Evolutionary conservation across 2,888 invertebrate species (phyloP), one percentile per base, ranked within the genome.

Genomic region (Drosophila colorata): DNA sequence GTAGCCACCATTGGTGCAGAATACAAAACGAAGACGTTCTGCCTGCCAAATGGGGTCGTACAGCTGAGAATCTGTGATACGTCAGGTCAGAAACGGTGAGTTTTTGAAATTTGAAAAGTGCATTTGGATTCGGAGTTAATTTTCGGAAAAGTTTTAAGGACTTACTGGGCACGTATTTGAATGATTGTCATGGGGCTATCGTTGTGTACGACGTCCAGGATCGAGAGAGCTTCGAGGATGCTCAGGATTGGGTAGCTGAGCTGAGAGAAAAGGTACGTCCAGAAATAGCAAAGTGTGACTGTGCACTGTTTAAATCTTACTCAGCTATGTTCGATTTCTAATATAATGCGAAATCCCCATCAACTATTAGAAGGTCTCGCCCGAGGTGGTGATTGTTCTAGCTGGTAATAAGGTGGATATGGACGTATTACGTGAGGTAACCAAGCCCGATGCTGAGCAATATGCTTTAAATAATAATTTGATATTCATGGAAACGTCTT

Each of bases 191-290:
- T 1, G 85, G 61, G 0, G 79, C 66, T 33, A 5, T 81, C 8
- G n/a, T 80, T 38, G 72, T 72, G 0, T 80, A 72, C 9, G 79
- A 81, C 23, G 69, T 80, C 35, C 69, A 72, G 18, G 23, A 64
- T 28, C 58, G 60, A 0, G 4, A 53, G 2, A 78, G 63, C 23
- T 80, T 35, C 14, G 13, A 38, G 0, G 25, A 43, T 0, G 85
- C 65, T 2, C 46, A 57, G 35, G 5, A 57, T 0, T 81, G 69
- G 74, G 47, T 74, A 0, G 5, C 9, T 0, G 56, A 72, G 6
- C 56, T 84, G 5, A 53, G 51, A 7, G 14, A 59, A 14, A 18
- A 11, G 35, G 78, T 78, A 31, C 43, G 43, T 65, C 2, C n/a
- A 8, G 1, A 35, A 28, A 43, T 18, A 13, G 25, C 11, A 3